Percentiles rank a stretch among this genome's conserved stretches.
Evolutionary conservation across 2,113 vertebrate genomes (phyloP).

Genomic region (Dasypus novemcinctus): DNA sequence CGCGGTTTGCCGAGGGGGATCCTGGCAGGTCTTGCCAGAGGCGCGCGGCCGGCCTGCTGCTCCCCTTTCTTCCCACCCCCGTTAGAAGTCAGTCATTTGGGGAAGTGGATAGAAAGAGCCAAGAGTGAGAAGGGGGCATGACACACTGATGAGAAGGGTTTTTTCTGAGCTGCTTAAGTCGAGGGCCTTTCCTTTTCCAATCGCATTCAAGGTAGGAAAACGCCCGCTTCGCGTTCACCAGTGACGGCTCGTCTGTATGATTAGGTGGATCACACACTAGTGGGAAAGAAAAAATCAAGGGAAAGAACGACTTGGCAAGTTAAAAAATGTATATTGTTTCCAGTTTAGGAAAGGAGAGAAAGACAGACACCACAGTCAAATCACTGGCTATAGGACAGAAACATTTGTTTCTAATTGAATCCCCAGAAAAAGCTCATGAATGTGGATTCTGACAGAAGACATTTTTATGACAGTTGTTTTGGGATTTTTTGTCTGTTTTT

Average conservation of each 20-base stretch:
- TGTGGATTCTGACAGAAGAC: not conserved
- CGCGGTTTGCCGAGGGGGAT: too few relatives aligned
- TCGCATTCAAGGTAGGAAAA: conserved; percentile 62
- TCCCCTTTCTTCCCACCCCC: too few relatives aligned
- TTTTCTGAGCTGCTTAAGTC: conserved; percentile 75
- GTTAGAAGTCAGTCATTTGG: too few relatives aligned
- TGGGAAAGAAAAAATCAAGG: conserved; percentile 51
- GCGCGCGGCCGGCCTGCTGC: too few relatives aligned
- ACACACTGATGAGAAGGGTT: conserved; percentile 72
- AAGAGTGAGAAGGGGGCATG: conserved; percentile 75
- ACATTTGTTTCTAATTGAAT: conserved; percentile 70
- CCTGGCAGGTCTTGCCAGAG: too few relatives aligned
- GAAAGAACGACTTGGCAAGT: conserved; percentile 63
- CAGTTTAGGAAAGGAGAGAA: conserved; percentile 61
- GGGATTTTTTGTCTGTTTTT: conserved; percentile 51
- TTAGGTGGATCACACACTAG: conserved; percentile 12
- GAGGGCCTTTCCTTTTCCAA: conserved; percentile 59
- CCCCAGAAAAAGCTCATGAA: conserved; percentile 43
- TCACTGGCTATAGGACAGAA: conserved; percentile 59
- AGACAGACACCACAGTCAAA: conserved; percentile 23
- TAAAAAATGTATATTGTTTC: conserved; percentile 74
- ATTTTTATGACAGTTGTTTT: conserved; percentile 33
- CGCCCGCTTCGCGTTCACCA: conserved; percentile 61
- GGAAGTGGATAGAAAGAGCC: conserved; percentile 79
- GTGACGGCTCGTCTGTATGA: conserved; percentile 44